phyloP scores from a whole-genome alignment of 2,888 invertebrate genomes.

The Lithophane semibrunnea region DNA sequence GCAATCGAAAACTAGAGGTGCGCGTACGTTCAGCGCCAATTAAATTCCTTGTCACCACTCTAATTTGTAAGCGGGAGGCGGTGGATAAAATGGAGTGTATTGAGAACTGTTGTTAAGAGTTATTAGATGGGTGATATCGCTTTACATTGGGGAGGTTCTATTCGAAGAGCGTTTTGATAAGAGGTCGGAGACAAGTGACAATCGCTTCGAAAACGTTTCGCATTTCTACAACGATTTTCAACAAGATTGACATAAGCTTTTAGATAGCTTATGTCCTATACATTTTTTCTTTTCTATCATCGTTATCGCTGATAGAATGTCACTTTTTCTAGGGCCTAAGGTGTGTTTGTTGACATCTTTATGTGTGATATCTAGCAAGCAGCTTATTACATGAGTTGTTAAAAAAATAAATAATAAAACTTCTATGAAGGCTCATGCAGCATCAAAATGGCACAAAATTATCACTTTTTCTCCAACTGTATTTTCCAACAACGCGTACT shows the following conservation, averaged over 20 bases:
- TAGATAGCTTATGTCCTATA: no score
- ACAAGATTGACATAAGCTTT: no score
- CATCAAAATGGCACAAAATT: background rate
- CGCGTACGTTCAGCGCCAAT: constrained; percentile 60
- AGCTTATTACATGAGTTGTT: background rate
- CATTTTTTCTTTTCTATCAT: no score
- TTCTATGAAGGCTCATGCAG: background rate
- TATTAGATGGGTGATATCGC: constrained; percentile 68
- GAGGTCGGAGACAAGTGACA: no score
- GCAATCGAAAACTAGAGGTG: constrained; percentile 75
- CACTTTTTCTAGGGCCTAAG: no score
- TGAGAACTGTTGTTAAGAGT: constrained; percentile 69
- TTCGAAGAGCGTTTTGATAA: no score
- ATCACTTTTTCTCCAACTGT: background rate
- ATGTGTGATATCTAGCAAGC: no score
- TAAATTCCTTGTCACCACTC: constrained; percentile 67
- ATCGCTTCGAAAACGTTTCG: no score
- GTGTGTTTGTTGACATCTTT: no score
- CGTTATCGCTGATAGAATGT: no score
- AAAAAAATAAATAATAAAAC: background rate
- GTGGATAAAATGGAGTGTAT: constrained; percentile 70
- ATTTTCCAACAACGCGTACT: background rate
- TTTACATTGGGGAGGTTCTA: constrained; percentile 50
- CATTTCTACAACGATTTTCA: no score
- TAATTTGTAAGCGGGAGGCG: constrained; percentile 71